Evolutionary conservation across 2,113 vertebrate genomes (phyloP).

Genomic region (Brienomyrus longianalis): DNA sequence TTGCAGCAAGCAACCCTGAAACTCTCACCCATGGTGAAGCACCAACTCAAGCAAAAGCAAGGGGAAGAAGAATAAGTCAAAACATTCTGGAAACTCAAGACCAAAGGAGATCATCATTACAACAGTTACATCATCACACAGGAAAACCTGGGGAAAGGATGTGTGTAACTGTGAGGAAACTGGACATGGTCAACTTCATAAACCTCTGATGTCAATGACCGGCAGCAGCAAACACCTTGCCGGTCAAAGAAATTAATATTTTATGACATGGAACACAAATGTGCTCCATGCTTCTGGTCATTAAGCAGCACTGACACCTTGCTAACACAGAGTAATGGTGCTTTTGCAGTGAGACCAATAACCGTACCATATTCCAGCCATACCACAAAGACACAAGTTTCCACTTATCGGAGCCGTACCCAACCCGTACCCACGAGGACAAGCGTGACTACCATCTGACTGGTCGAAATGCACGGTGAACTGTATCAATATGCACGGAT

Average conservation of each 20-base stretch:
- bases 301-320: not conserved
- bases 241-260: not conserved
- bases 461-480: not conserved
- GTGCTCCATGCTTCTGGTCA: not conserved
- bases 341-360: not conserved
- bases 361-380: not conserved
- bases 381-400: not conserved
- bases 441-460: not conserved
- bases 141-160: not conserved
- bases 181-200: not conserved
- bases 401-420: not conserved
- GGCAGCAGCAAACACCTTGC: not conserved
- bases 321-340: not conserved
- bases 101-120: not conserved
- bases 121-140: not conserved
- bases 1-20: not conserved
- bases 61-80: not conserved
- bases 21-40: not conserved
- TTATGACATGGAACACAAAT: not conserved
- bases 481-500: not conserved
- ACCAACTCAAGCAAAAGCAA: not conserved
- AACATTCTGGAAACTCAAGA: not conserved
- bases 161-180: not conserved
- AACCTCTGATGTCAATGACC: not conserved
- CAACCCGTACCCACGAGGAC: not conserved